Evolutionary conservation across 2,888 invertebrate species (phyloP).

Genomic region (Phaedon cochleariae): DNA sequence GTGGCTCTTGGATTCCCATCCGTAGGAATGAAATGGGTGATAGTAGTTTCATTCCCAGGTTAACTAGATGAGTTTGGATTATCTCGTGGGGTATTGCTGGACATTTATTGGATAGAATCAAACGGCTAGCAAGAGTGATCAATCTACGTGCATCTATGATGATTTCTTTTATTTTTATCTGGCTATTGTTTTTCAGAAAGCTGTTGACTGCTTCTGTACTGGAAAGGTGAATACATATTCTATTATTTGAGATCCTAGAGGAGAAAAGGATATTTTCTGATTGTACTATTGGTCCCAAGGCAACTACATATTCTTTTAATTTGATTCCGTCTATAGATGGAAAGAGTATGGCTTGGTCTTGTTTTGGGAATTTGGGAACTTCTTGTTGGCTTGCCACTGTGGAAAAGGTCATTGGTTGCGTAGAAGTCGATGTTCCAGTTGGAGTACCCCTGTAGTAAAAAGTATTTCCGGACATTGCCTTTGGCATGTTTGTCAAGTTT

Average conservation of each 20-base stretch:
- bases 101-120: not conserved
- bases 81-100: not conserved
- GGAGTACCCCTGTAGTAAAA: not conserved
- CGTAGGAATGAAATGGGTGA: not conserved
- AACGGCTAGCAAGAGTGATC: not conserved
- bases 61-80: not conserved
- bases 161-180: not conserved
- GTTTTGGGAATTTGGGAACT: not conserved
- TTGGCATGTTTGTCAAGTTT: too few relatives aligned
- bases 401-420: not conserved
- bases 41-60: not conserved
- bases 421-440: not conserved
- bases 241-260: conserved; percentile 6
- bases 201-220: conserved; percentile 32
- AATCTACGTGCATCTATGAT: not conserved
- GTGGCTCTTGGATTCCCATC: not conserved
- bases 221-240: conserved; percentile 39
- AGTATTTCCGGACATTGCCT: not conserved
- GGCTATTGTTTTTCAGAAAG: not conserved
- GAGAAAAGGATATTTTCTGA: conserved; percentile 24
- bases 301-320: conserved; percentile 11
- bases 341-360: not conserved
- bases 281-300: conserved; percentile 20
- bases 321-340: too few relatives aligned
- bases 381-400: not conserved